These are phyloP conservation scores for Apotomis betuletana DNA, from an alignment of 2,888 invertebrate genomes.

Conservation along the genomic window DNA sequence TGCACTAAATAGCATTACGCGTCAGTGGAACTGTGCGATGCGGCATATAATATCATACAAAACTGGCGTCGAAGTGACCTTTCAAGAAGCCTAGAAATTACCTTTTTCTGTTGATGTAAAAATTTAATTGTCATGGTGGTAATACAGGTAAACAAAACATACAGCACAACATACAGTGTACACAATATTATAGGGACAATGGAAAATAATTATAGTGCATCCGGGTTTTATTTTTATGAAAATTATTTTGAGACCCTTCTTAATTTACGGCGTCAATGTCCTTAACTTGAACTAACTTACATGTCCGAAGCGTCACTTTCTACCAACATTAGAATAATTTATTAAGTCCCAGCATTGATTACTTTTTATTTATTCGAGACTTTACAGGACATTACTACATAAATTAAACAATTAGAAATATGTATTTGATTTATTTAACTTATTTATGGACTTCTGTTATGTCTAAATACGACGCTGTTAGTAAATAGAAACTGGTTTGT, in stretches of 20 bases:
- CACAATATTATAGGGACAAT: too few relatives aligned
- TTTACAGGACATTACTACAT: constrained; percentile 5
- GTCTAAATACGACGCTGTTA: neutral
- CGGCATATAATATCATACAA: too few relatives aligned
- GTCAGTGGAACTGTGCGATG: too few relatives aligned
- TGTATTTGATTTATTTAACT: constrained; percentile 16
- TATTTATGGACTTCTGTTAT: neutral
- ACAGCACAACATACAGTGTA: too few relatives aligned
- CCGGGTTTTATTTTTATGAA: neutral
- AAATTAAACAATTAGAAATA: constrained; percentile 4
- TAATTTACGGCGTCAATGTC: constrained; percentile 45
- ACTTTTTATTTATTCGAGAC: constrained; percentile 47
- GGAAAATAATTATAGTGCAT: neutral
- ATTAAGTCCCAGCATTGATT: constrained; percentile 41
- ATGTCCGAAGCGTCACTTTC: constrained; percentile 54
- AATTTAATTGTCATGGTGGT: too few relatives aligned
- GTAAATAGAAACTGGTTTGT: constrained; percentile 48
- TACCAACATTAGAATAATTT: constrained; percentile 54
- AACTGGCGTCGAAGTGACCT: too few relatives aligned
- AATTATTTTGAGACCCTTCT: neutral
- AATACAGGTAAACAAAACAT: too few relatives aligned
- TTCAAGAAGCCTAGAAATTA: too few relatives aligned
- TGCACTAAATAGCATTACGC: too few relatives aligned
- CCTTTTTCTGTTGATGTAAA: too few relatives aligned
- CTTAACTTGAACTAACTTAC: constrained; percentile 11